Evolutionary conservation across 2,113 vertebrate species (phyloP).

Genomic region (Telmatochromis brachygnathus): DNA sequence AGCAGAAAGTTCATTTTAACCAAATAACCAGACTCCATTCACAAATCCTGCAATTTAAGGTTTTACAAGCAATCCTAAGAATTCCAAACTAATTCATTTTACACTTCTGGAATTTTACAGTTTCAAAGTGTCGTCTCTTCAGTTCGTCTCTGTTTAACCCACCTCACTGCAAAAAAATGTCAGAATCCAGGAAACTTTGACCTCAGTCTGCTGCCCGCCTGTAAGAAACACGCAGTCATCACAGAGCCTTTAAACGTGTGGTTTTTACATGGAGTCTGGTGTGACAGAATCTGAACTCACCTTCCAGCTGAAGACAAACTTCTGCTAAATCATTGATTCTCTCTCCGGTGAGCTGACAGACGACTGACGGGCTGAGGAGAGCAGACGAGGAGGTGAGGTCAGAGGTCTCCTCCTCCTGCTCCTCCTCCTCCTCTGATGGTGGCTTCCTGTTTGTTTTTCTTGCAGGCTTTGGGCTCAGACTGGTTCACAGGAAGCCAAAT

Average conservation of each 20-base stretch:
- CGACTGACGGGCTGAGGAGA: neutral
- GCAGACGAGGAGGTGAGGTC: neutral
- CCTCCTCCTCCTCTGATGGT: neutral
- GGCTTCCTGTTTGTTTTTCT: neutral
- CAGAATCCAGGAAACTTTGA: neutral
- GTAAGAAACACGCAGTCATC: neutral
- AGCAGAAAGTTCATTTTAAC: neutral
- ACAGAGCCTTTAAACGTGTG: neutral
- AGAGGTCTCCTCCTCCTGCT: neutral
- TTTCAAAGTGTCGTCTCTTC: neutral
- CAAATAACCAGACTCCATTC: neutral
- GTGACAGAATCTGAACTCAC: neutral
- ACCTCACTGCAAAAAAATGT: neutral
- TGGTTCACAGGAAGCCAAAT: neutral
- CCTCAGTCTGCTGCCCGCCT: neutral
- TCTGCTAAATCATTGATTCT: neutral
- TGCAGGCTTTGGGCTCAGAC: neutral
- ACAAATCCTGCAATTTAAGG: accelerated
- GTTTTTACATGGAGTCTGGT: neutral
- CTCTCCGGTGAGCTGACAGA: neutral
- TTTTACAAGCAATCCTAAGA: neutral
- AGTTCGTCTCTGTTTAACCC: neutral
- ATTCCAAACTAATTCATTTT: accelerated
- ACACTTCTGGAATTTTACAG: neutral
- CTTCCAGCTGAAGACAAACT: neutral